Base-by-base conservation (phyloP, 2,797 vertebrate species). In the Pelodytes ibericus region DNA sequence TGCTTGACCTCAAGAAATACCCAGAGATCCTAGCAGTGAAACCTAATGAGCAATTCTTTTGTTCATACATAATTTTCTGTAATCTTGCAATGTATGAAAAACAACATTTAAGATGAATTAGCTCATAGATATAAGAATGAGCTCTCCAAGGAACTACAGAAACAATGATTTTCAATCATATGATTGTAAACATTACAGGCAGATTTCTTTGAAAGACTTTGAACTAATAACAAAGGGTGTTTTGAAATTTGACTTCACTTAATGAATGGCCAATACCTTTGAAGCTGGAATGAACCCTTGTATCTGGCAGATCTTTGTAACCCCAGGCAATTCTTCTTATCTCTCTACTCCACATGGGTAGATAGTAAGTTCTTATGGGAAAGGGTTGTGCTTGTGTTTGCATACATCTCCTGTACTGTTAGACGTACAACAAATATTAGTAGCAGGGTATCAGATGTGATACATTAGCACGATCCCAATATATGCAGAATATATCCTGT, bases 401-500 rank as follows among this genome's bases (percentile, higher is more conserved):
- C n/a, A 69, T 6, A 53, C 26, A 29, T n/a, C 22, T 62, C 44
- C 3, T 8, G 7, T 39, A 13, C 36, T 39, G 15, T 39, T 13
- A 39, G 7, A 1, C 36, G n/a, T n/a, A n/a, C n/a, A 39, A 13
- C 61, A 63, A 70, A 63, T 25, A 65, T 24, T 16, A n/a, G 31
- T n/a, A 60, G 61, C 20, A 22, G 24, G 63, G 36, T 49, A 67
- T 27, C 60, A 53, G n/a, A 9, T 53, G 22, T 20, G 24, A 58
- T 39, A 51, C 33, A 33, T 18, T 53, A 27, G 20, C 13, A 71
- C 41, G n/a, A 24, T 49, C 77, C 39, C 75, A 71, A 79, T 83
- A 78, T 58, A 68, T 49, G 47, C 77, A 66, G 41, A 51, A 67
- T 30, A 33, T 53, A 62, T 71, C 74, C 81, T 75, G 77, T 82